Evolutionary conservation across 2,797 vertebrate genomes (phyloP), one percentile per base, ranked within the genome.

Genomic region (Merluccius polli): DNA sequence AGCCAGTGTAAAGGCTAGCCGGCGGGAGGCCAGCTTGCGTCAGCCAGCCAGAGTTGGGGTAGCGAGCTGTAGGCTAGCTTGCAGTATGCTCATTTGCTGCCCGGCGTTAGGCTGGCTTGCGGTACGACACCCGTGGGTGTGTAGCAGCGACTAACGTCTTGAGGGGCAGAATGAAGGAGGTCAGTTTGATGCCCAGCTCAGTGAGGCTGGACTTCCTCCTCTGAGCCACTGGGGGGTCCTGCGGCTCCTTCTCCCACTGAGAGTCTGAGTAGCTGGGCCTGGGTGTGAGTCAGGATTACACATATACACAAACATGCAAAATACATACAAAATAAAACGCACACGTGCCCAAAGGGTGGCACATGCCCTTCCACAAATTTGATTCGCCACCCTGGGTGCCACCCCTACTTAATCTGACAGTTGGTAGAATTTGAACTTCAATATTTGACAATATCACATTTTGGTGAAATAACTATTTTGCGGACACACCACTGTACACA

Each of bases 181-280:
- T 87, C 82, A 94, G 86, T 30, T 80, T 89, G 84, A 73, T 93
- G 86, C 92, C 94, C 89, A 95, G 95, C 85, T 96, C 95, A 87
- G 92, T 94, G 81, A 95, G 71, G 74, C 96, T 97, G 87, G 89
- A 85, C 87, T 93, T 95, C 87, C 94, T 94, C 76, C 79, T 89
- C 82, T 88, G 84, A 75, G 44, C 73, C 84, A 79, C 76, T 0
- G 79, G 75, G 77, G 80, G 85, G 77, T 91, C 86, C 71, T 86
- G 89, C 31, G 69, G 85, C 83, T 89, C 85, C 35, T 94, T 92
- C 79, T 92, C 92, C 0, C 84, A 85, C 38, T 84, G 86, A 69
- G 88, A 73, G 32, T 88, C 92, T 21, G 92, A 81, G 1, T 63
- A 80, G 78, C 86, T 84, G 79, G 24, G n/a, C 59, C 59, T 63